Percentiles rank a stretch among this genome's conserved stretches.
Conservation (phyloP, 2,113 vertebrate genomes). For the Bos javanicus region DNA sequence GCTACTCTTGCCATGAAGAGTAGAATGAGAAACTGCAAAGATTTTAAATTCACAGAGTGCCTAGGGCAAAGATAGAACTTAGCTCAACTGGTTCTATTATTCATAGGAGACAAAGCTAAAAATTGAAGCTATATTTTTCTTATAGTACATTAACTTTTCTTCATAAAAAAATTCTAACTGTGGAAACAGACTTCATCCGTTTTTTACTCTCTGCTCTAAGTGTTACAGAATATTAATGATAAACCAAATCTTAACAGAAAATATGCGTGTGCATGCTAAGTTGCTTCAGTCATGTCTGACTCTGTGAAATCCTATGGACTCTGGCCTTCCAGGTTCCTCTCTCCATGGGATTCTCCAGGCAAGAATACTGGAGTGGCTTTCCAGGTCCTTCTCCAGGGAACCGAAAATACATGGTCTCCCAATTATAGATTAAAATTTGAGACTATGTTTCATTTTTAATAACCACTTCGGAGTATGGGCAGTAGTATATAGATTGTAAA, state of each 20-base stretch:
- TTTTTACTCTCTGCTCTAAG: neutral
- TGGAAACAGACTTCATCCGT: neutral
- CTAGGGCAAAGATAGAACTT: slow-evolving; percentile 23
- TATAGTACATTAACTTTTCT: neutral
- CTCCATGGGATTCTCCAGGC: neutral
- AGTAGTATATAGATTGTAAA: neutral
- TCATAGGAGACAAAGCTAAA: slow-evolving; percentile 42
- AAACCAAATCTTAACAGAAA: neutral
- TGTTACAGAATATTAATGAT: neutral
- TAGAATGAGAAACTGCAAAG: neutral
- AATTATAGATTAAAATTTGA: neutral
- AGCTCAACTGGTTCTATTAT: neutral
- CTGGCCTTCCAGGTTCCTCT: neutral
- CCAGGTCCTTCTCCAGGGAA: neutral
- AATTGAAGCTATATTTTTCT: slow-evolving; percentile 21
- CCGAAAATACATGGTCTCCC: neutral
- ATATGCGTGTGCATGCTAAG: neutral
- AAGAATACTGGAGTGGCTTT: neutral
- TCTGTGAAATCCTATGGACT: neutral
- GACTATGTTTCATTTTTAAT: neutral
- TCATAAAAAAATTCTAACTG: neutral
- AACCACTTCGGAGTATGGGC: neutral
- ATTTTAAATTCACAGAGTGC: slow-evolving; percentile 1
- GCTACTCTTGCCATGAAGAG: neutral
- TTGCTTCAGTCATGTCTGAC: neutral